A percentile compares a stretch with the other conserved stretches of the same genome.
These are phyloP conservation scores for Lasioglossum lativentre DNA, from an alignment of 2,888 invertebrate species.

Conservation along the genomic window DNA sequence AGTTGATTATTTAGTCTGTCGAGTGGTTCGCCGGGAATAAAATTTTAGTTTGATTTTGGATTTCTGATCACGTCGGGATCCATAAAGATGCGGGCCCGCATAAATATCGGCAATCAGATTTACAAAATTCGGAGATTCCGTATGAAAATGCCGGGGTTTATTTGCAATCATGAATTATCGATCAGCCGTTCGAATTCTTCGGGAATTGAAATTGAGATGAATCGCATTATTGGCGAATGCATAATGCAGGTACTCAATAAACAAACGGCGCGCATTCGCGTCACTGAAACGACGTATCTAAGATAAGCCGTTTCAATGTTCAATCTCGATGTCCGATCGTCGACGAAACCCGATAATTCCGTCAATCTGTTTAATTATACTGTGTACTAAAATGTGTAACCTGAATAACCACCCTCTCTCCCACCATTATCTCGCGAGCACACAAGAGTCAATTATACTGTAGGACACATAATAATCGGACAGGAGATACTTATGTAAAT, in stretches of 20 bases:
- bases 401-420: background rate
- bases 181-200: slow-evolving; percentile 32
- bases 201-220: slow-evolving; percentile 44
- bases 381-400: slow-evolving; percentile 1
- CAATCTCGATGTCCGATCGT: slow-evolving; percentile 31
- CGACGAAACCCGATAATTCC: slow-evolving; percentile 16
- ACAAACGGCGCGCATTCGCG: slow-evolving; percentile 41
- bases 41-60: background rate
- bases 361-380: slow-evolving; percentile 14
- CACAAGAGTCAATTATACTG: background rate
- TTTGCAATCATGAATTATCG: slow-evolving; percentile 54
- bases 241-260: slow-evolving; percentile 52
- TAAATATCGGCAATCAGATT: background rate
- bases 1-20: background rate
- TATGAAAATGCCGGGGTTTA: slow-evolving; percentile 26
- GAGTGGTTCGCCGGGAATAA: background rate
- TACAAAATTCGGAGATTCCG: background rate
- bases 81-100: background rate
- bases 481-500: background rate
- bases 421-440: background rate
- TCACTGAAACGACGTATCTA: slow-evolving; percentile 18
- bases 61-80: background rate
- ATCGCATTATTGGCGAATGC: slow-evolving; percentile 55
- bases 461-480: slow-evolving; percentile 1
- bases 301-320: slow-evolving; percentile 37